These are phyloP conservation scores for Eremophila alpestris DNA, from an alignment of 2,797 vertebrate genomes.

Conservation along the genomic window DNA sequence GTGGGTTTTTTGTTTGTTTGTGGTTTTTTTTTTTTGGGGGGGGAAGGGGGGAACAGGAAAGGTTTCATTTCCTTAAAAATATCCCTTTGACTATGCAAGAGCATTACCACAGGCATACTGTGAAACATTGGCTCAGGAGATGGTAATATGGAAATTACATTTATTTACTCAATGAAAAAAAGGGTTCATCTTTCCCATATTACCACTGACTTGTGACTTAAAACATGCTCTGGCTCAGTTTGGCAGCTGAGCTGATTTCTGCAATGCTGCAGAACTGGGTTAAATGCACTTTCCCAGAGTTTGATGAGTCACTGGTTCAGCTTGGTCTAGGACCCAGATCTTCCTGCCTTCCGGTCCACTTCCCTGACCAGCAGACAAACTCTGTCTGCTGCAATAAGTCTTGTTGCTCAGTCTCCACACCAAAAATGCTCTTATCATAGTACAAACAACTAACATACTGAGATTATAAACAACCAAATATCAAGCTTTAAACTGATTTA, in stretches of 20 bases:
- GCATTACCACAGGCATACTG: neutral
- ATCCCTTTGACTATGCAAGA: neutral
- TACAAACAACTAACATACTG: constrained; percentile 67
- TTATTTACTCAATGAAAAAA: neutral
- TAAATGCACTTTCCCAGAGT: constrained; percentile 30
- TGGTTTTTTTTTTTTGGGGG: neutral
- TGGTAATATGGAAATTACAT: neutral
- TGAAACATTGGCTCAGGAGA: neutral
- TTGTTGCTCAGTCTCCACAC: constrained; percentile 16
- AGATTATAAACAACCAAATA: constrained; percentile 71
- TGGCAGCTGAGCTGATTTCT: neutral
- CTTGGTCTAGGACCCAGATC: constrained; percentile 4
- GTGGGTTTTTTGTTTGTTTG: too few relatives aligned
- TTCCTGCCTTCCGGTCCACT: constrained; percentile 32
- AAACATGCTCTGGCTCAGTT: neutral
- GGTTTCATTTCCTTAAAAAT: neutral
- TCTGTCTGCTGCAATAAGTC: constrained; percentile 20
- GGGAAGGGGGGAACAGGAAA: fast-evolving
- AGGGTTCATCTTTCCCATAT: neutral
- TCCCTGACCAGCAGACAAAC: constrained; percentile 41
- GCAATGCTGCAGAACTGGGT: neutral
- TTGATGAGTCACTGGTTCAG: constrained; percentile 21
- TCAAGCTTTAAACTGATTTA: constrained; percentile 44
- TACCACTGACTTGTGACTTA: neutral
- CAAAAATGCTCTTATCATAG: constrained; percentile 73